These are phyloP conservation scores for Trachelus stipa DNA, from an alignment of 2,888 invertebrate species.

Conservation along the genomic window DNA sequence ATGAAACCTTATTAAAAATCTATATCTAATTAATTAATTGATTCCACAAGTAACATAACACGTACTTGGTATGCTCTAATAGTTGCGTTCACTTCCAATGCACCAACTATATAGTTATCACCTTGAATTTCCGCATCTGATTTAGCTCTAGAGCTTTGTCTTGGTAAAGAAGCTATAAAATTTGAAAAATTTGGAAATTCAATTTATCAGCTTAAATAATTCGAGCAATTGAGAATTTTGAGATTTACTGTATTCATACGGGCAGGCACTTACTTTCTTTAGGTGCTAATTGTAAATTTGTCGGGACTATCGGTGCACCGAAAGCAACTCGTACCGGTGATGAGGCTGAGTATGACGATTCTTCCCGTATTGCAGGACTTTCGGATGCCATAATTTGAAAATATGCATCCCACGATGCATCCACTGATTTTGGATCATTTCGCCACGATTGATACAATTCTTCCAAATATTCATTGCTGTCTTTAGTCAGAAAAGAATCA, in stretches of 20 bases:
- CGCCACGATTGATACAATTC: constrained; percentile 52
- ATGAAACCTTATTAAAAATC: neutral
- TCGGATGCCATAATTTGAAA: constrained; percentile 36
- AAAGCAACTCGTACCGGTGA: neutral
- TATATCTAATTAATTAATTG: neutral
- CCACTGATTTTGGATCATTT: constrained; percentile 47
- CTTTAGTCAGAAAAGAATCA: constrained; percentile 46
- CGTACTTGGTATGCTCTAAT: constrained; percentile 57
- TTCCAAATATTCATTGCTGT: constrained; percentile 53
- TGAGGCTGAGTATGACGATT: neutral
- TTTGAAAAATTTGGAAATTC: neutral
- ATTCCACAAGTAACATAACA: neutral
- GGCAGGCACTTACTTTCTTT: constrained; percentile 10
- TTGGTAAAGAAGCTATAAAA: constrained; percentile 6
- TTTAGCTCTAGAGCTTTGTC: constrained; percentile 23
- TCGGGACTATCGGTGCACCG: neutral
- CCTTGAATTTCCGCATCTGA: constrained; percentile 35
- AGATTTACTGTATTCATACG: neutral
- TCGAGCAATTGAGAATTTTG: neutral
- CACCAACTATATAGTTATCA: constrained; percentile 25
- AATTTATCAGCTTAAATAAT: neutral
- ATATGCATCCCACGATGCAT: constrained; percentile 49
- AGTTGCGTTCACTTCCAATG: constrained; percentile 47
- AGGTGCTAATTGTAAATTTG: constrained; percentile 9
- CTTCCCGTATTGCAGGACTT: neutral